Evolutionary conservation across 1,140 invertebrate genomes (phyloP).

Genomic region (Caenorhabditis elegans): DNA sequence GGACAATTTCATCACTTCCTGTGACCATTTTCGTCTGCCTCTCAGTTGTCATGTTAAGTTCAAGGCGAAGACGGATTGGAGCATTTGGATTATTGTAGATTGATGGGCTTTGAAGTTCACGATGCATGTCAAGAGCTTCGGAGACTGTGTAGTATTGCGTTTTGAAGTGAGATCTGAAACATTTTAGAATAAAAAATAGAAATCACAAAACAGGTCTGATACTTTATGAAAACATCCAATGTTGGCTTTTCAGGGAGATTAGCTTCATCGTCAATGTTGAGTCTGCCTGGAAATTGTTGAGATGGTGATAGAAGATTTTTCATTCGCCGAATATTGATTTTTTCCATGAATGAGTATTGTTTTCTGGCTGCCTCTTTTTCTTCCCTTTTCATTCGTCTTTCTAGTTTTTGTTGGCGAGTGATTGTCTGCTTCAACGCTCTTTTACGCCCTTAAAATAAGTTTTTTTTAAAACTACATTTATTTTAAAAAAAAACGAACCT

Average conservation of each 20-base stretch:
- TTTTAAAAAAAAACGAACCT: neutral
- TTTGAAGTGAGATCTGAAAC: constrained; percentile 45
- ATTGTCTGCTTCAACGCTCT: constrained; percentile 54
- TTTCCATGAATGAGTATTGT: constrained; percentile 64
- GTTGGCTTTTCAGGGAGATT: constrained; percentile 50
- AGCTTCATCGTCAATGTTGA: constrained; percentile 52
- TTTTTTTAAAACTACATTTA: neutral
- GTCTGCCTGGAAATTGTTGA: constrained; percentile 57
- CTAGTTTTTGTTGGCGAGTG: constrained; percentile 53
- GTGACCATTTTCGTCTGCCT: constrained; percentile 64
- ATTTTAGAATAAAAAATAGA: neutral
- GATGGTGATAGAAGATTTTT: constrained; percentile 60
- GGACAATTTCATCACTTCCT: constrained; percentile 58
- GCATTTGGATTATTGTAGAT: constrained; percentile 63
- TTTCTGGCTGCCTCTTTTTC: constrained; percentile 62
- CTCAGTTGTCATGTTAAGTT: constrained; percentile 65
- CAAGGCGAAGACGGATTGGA: constrained; percentile 57
- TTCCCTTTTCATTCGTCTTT: constrained; percentile 58
- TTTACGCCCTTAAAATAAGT: constrained; percentile 53
- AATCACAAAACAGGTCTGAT: neutral
- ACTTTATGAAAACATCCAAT: constrained; percentile 54
- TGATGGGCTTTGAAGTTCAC: constrained; percentile 56
- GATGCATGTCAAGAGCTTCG: constrained; percentile 58
- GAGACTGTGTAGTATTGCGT: constrained; percentile 58
- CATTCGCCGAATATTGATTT: constrained; percentile 60